These are phyloP conservation scores for Ammodytes marinus DNA, from an alignment of 2,113 vertebrate species.

Conservation along the genomic window DNA sequence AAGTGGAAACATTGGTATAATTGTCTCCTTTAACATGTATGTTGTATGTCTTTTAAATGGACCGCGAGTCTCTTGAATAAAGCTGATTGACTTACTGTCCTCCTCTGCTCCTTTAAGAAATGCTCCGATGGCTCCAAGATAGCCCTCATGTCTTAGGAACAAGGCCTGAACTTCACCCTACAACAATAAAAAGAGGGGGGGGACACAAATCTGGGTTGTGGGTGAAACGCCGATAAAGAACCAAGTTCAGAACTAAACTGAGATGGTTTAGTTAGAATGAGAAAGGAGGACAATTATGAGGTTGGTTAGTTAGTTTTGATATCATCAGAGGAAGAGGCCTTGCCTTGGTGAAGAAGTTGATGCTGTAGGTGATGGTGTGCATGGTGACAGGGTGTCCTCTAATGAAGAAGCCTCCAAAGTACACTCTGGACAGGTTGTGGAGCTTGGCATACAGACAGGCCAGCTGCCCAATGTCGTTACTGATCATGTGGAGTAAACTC, in stretches of 20 bases:
- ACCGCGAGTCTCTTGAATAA: too few relatives aligned
- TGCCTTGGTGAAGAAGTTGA: slow-evolving; percentile 99
- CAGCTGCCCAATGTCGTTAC: slow-evolving; percentile 98
- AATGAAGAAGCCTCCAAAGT: slow-evolving; percentile 98
- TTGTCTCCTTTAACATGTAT: too few relatives aligned
- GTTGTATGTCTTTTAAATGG: too few relatives aligned
- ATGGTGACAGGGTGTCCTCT: slow-evolving; percentile 97
- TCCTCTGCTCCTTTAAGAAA: slow-evolving; percentile 98
- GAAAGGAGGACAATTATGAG: background rate
- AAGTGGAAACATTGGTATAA: too few relatives aligned
- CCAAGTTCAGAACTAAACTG: background rate
- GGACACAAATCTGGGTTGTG: background rate
- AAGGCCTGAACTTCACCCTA: slow-evolving; percentile 98
- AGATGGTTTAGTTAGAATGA: background rate
- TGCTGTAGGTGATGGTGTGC: slow-evolving; percentile 99
- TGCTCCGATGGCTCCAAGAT: slow-evolving; percentile 96
- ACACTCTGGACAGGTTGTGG: slow-evolving; percentile 92
- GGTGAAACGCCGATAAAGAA: slow-evolving; percentile 2
- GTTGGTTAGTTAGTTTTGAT: background rate
- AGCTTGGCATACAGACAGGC: slow-evolving; percentile 96
- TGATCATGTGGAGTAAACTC: slow-evolving; percentile 99
- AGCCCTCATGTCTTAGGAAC: slow-evolving; percentile 98
- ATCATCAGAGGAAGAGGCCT: background rate
- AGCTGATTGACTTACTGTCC: slow-evolving; percentile 90
- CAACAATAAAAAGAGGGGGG: slow-evolving; percentile 29